Evolutionary conservation across 2,888 invertebrate species (phyloP), one percentile per base, ranked within the genome.

Genomic region (Chrysolina americana): DNA sequence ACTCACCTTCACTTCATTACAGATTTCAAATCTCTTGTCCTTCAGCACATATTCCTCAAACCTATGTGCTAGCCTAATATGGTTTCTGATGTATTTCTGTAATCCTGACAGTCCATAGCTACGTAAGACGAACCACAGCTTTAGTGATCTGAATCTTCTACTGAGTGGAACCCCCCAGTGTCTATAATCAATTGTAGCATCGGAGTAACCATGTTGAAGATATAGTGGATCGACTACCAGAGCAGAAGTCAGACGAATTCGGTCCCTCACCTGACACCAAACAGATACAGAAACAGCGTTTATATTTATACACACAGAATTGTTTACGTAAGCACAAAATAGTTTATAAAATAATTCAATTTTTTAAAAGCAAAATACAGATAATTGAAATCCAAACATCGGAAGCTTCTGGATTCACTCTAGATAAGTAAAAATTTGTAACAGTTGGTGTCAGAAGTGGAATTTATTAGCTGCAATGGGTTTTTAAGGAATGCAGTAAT

Each of bases 91-190:
- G 86, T 99, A 98, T 73, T 93, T 92, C 87, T 97, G 98, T 65
- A 99, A 89, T 0, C 98, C 98, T 75, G 95, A 94, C 81, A 99
- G 95, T 21, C 99, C 99, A 85, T 97, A 98, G 83, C 93, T 94
- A 78, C 99, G 90, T 82, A 99, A 90, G 79, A 99, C 98, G 88
- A 99, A 99, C 99, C 99, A 99, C 48, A 99, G 89, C 87, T 99
- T 99, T 78, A 99, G 90, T 0, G 98, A 95, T 74, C 99, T 92
- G 89, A 99, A 99, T 77, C 99, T 91, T 53, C 99, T 92, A 87
- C 98, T 98, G 70, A 99, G 89, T 6, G 99, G 96, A 83, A 99
- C 97, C 64, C 98, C 98, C 98, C 99, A 99, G 87, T 99, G 98
- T 87, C 98, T 92, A 88, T 96, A 97, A 89, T 97, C 97, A 83